phyloP scores from a whole-genome alignment of 2,113 vertebrate species.

The Pica pica region DNA sequence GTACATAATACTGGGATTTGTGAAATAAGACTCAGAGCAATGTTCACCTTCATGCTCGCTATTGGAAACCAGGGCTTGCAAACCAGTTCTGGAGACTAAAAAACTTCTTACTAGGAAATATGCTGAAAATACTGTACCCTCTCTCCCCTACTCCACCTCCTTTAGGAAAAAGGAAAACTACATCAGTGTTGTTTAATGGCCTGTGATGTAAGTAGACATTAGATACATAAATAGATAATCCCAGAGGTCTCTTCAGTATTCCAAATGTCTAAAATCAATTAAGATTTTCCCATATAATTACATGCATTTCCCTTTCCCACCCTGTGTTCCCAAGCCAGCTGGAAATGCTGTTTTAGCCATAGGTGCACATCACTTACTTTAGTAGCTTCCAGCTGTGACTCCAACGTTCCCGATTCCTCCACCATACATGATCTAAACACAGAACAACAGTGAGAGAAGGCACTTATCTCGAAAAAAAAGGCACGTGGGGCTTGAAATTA shows the following conservation, averaged over 20 bases:
- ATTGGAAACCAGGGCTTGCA: not conserved
- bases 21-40: not conserved
- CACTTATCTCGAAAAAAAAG: not conserved
- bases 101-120: not conserved
- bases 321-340: not conserved
- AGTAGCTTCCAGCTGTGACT: constrained; percentile 96
- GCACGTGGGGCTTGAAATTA: constrained; percentile 6
- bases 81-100: not conserved
- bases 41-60: not conserved
- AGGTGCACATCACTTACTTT: constrained; percentile 77
- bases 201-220: not conserved
- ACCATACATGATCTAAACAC: constrained; percentile 96
- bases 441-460: constrained; percentile 46
- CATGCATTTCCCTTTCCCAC: not conserved
- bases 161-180: not conserved
- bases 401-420: constrained; percentile 94
- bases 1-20: not conserved
- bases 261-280: not conserved
- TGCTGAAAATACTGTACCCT: not conserved
- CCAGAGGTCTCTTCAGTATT: not conserved
- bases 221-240: not conserved
- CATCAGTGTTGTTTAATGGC: not conserved
- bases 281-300: not conserved
- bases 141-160: not conserved
- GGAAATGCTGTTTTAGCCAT: not conserved